Base-by-base conservation (phyloP, 2,797 vertebrate species). In the Erpetoichthys calabaricus region DNA sequence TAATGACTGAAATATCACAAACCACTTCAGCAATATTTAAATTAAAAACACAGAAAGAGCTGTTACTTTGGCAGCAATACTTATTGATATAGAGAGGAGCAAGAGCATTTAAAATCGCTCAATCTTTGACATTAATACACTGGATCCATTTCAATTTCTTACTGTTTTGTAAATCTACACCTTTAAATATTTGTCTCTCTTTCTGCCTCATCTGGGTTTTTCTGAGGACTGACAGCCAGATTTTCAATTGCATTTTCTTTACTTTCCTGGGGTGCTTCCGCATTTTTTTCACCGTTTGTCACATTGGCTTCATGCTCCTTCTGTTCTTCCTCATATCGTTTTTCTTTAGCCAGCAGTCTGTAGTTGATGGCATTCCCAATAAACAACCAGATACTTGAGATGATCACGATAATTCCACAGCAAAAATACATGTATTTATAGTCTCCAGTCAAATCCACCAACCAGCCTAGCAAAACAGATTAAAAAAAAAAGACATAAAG, bases 361-460 rank as follows among this genome's bases (percentile, higher is more conserved):
- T 98, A 97, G 84, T 97, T 98, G 60, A 94, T 89, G 68, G 85
- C 81, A 72, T 98, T 98, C 9, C 92, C 93, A 51, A 97, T 86
- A 66, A 99, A 93, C 56, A 98, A 83, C 89, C 90, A 96, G 68
- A 94, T 73, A 54, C 92, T 92, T 62, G 90, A 79, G 4, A 87
- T 2, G 44, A 89, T 88, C 44, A 98, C 91, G 42, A 96, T 66
- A 3, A 66, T 56, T 2, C 96, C 94, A 0, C 94, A 94, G 76
- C 80, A 81, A 57, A 94, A 74, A 69, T 98, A 99, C 94, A 99
- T 92, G 68, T 86, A 89, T 68, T 89, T 86, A 69, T 97, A 98
- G 63, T 88, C 83, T 69, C 84, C 80, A 7, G 92, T 98, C 69
- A 92, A 2, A 62, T 99, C 95, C 4, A 98, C 90, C 67, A 99